Conservation (phyloP, 30 jellyfish, hydroid and myxozoan species). For the Hydra vulgaris region DNA sequence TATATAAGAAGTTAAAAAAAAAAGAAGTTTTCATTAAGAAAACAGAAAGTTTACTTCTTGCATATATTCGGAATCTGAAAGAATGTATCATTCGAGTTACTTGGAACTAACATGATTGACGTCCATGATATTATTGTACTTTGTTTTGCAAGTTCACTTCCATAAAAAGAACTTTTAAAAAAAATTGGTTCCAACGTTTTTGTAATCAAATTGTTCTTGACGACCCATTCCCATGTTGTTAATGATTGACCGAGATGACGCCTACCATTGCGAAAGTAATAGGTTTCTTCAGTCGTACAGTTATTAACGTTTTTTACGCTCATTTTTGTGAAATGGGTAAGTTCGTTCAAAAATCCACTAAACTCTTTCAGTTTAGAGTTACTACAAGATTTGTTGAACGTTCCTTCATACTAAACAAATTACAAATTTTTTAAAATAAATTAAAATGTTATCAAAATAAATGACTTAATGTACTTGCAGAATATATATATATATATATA, state of each 20-base stretch:
- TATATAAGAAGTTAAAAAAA: too few species aligned
- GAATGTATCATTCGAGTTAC: neutral
- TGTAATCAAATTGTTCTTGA: neutral
- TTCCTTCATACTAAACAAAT: neutral
- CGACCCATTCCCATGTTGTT: neutral
- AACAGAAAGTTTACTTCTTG: neutral
- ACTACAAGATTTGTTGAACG: neutral
- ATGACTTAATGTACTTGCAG: neutral
- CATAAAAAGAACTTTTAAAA: neutral
- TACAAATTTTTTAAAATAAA: too few species aligned
- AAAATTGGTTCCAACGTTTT: neutral
- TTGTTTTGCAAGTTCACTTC: neutral
- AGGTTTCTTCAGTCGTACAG: neutral
- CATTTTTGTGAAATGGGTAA: neutral
- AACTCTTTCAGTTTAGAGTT: neutral
- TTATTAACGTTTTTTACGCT: neutral
- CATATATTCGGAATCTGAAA: neutral
- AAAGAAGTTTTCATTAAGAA: too few species aligned
- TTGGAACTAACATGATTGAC: neutral
- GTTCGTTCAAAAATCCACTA: neutral
- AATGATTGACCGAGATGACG: constrained; percentile 5
- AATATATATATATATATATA: too few species aligned
- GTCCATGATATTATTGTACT: neutral
- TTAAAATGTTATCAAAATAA: neutral
- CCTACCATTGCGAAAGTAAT: constrained; percentile 8